Conservation (phyloP, 2,888 invertebrate species). For the Malacosoma neustria region DNA sequence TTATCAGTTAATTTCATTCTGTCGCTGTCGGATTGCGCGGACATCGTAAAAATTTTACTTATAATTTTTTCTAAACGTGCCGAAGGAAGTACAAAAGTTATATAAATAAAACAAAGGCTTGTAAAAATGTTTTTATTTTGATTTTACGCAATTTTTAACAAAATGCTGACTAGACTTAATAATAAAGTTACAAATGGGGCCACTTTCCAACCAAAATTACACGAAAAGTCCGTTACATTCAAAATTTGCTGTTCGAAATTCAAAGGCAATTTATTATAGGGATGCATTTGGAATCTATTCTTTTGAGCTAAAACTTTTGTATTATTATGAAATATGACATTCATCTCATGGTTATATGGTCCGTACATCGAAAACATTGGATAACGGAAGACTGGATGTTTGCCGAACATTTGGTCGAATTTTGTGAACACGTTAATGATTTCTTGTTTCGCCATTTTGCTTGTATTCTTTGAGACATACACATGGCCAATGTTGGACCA, state of each 20-base stretch:
- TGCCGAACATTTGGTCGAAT: slow-evolving; percentile 82
- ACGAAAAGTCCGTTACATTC: slow-evolving; percentile 29
- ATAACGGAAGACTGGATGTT: slow-evolving; percentile 65
- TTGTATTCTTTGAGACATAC: slow-evolving; percentile 74
- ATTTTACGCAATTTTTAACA: slow-evolving; percentile 20
- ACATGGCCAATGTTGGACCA: slow-evolving; percentile 82
- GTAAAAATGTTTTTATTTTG: no score
- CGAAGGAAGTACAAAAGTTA: no score
- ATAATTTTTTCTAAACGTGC: no score
- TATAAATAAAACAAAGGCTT: no score
- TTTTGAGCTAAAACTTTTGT: slow-evolving; percentile 49
- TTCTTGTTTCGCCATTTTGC: slow-evolving; percentile 76
- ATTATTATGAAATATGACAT: slow-evolving; percentile 80
- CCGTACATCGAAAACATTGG: slow-evolving; percentile 82
- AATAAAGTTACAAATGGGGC: slow-evolving; percentile 28
- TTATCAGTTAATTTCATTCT: no score
- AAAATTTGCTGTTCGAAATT: slow-evolving; percentile 47
- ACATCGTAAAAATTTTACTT: no score
- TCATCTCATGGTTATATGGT: slow-evolving; percentile 75
- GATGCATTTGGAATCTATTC: slow-evolving; percentile 36
- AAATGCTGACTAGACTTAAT: slow-evolving; percentile 34
- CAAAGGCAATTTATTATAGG: slow-evolving; percentile 45
- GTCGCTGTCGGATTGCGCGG: no score
- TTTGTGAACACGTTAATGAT: slow-evolving; percentile 80
- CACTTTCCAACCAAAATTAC: slow-evolving; percentile 27